Evolutionary conservation across 2,113 vertebrate genomes (phyloP).

Genomic region (Mesitornis unicolor): DNA sequence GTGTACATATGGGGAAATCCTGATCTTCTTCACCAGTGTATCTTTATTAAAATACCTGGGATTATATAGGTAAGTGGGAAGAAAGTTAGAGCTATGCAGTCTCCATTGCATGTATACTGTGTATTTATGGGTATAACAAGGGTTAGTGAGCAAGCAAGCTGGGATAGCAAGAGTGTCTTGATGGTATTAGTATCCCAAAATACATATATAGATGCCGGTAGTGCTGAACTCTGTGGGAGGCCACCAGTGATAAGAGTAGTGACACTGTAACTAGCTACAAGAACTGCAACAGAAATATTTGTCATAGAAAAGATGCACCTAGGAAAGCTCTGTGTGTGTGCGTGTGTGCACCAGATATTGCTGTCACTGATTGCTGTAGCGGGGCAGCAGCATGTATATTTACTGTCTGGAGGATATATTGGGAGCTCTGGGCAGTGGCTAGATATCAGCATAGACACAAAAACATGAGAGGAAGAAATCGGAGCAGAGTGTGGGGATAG

Average conservation of each 20-base stretch:
- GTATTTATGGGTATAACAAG: not conserved
- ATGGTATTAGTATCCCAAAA: not conserved
- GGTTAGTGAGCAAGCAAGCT: not conserved
- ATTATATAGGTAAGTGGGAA: not conserved
- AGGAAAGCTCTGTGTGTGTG: not conserved
- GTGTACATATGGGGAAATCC: not conserved
- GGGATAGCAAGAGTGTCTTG: not conserved
- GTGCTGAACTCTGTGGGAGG: not conserved
- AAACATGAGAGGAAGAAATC: not conserved
- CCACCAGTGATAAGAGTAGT: not conserved
- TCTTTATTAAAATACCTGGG: not conserved
- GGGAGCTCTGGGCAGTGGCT: not conserved
- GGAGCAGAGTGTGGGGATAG: not conserved
- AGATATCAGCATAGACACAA: not conserved
- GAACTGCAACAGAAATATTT: not conserved
- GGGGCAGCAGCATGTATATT: not conserved
- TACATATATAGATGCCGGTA: not conserved
- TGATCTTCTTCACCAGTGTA: not conserved
- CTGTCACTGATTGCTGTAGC: not conserved
- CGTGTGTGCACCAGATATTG: not conserved
- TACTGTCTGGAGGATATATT: not conserved
- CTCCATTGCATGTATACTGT: not conserved
- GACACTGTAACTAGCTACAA: not conserved
- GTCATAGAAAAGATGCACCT: not conserved
- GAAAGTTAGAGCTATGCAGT: not conserved